Base-by-base conservation (phyloP, 2,113 vertebrate genomes). In the Grus americana region DNA sequence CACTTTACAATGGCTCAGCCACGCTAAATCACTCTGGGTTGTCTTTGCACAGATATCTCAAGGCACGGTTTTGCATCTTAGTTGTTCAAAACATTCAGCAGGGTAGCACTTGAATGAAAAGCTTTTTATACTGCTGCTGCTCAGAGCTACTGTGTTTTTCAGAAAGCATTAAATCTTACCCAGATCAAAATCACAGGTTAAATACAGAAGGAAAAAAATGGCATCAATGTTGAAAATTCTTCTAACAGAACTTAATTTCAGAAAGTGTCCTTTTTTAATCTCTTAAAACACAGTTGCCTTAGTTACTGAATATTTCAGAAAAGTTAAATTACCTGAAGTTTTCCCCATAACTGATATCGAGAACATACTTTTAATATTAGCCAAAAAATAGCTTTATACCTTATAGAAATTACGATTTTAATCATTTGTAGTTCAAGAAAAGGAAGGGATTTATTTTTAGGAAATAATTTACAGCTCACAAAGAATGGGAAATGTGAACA, bases 51-150 rank as follows among this genome's bases (percentile, higher is more conserved):
- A 62, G 71, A 10, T 61, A 86, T 52, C 58, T 94, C 46, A 40
- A 46, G 66, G 42, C 72, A 94, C 6, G 65, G 88, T 90, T 95
- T 71, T 67, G 62, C 40, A 94, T 61, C 27, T 68, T 34, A 67
- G 71, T 15, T 93, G 76, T 61, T 88, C 75, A 88, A 91, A 95
- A 94, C 79, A 66, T 95, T 63, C 84, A 94, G 75, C 79, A 83
- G 38, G 52, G 49, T 55, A 94, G 38, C 36, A 55, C 55, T 46
- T 38, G 50, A 65, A 92, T 26, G 11, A 86, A 90, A 94, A 86
- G 67, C 11, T 83, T 85, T 96, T 91, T 66, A 57, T 78, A 67
- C 4, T 36, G 62, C 55, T 23, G 70, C 36, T 42, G 57, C 54
- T 95, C 38, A 91, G 63, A 82, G 27, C 44, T 47, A 82, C 36